Percentiles rank a stretch among this genome's conserved stretches.
phyloP scores from a whole-genome alignment of 2,797 vertebrate genomes.

The Staurois parvus region DNA sequence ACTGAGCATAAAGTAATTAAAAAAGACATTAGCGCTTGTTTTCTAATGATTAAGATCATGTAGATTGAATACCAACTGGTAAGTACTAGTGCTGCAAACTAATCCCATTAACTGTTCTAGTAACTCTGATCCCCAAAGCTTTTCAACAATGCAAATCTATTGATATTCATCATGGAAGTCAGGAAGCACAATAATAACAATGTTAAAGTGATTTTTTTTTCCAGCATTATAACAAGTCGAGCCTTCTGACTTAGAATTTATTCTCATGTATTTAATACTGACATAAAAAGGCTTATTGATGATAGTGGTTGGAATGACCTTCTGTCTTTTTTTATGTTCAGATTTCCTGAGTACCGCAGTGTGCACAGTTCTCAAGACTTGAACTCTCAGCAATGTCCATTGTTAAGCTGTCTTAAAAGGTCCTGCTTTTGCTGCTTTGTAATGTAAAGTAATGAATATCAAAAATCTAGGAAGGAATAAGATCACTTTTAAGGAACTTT shows the following conservation, averaged over 20 bases:
- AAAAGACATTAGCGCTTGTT: conserved; percentile 65
- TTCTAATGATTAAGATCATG: conserved; percentile 68
- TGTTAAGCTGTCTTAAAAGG: too few species aligned
- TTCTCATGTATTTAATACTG: background rate
- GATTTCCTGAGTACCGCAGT: too few species aligned
- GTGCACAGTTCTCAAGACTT: too few species aligned
- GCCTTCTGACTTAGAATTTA: too few species aligned
- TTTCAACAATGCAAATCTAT: background rate
- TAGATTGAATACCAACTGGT: conserved; percentile 66
- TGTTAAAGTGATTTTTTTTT: too few species aligned
- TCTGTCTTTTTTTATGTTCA: background rate
- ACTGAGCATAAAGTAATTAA: conserved; percentile 69
- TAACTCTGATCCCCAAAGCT: conserved; percentile 36
- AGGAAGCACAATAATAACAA: background rate
- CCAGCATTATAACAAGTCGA: too few species aligned
- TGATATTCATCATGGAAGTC: conserved; percentile 8
- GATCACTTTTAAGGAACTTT: too few species aligned
- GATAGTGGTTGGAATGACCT: background rate
- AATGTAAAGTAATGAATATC: too few species aligned
- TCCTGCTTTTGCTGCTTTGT: too few species aligned
- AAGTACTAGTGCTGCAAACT: conserved; percentile 66
- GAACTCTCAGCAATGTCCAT: too few species aligned
- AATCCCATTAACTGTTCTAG: conserved; percentile 63
- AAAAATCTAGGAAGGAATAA: too few species aligned
- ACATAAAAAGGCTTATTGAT: background rate